Percentiles rank a stretch among this genome's conserved stretches.
phyloP scores from a whole-genome alignment of 2,113 vertebrate genomes.

The Trinectes maculatus region DNA sequence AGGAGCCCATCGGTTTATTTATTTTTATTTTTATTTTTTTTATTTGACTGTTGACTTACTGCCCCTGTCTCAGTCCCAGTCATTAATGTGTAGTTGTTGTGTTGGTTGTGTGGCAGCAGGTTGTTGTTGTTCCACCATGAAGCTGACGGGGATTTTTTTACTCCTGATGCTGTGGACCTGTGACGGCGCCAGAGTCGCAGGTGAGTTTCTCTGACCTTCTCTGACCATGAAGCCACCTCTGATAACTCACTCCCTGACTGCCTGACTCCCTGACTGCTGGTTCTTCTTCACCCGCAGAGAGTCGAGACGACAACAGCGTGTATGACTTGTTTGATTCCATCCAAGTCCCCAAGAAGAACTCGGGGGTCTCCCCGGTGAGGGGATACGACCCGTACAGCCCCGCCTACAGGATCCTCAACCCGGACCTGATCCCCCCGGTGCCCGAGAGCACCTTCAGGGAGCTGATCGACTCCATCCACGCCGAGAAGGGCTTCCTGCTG shows the following conservation, averaged over 20 bases:
- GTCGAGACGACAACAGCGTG: conserved; percentile 92
- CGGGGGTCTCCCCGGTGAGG: conserved; percentile 89
- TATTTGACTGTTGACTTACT: no score
- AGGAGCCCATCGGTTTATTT: background rate
- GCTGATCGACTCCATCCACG: conserved; percentile 91
- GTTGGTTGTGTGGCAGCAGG: conserved; percentile 50
- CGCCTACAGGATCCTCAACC: conserved; percentile 94
- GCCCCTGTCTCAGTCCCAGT: background rate
- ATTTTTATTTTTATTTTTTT: no score
- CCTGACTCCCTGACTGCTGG: conserved; percentile 43
- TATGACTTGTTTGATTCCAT: conserved; percentile 94
- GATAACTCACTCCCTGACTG: no score
- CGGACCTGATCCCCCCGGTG: conserved; percentile 90
- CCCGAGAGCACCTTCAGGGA: conserved; percentile 91
- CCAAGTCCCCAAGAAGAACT: conserved; percentile 84
- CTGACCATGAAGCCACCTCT: no score
- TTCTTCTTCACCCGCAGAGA: conserved; percentile 81
- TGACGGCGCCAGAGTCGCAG: conserved; percentile 85
- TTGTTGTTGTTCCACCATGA: conserved; percentile 82
- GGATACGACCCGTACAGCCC: conserved; percentile 95
- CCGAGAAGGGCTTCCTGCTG: conserved; percentile 94
- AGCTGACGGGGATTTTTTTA: conserved; percentile 82
- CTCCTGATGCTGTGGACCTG: conserved; percentile 82
- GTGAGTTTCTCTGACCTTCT: conserved; percentile 84
- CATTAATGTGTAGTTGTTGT: background rate